Evolutionary conservation across 2,113 vertebrate species (phyloP).

Genomic region (Albula goreensis): DNA sequence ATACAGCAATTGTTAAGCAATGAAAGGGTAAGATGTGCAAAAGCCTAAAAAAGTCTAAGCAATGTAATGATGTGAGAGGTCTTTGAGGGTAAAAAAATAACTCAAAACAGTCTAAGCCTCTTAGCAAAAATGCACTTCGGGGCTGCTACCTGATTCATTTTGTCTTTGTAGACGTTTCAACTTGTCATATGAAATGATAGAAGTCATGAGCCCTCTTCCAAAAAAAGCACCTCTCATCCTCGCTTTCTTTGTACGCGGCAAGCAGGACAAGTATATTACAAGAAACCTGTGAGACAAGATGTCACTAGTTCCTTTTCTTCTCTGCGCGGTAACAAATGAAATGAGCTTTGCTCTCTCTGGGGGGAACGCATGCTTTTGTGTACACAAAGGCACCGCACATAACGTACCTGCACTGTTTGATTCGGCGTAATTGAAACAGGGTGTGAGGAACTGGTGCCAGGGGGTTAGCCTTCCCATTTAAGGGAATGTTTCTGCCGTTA

Average conservation of each 20-base stretch:
- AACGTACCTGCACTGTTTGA: constrained; percentile 74
- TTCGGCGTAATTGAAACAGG: constrained; percentile 75
- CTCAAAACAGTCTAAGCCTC: constrained; percentile 32
- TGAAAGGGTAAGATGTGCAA: background rate
- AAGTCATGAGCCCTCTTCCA: constrained; percentile 47
- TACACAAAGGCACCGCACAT: constrained; percentile 17
- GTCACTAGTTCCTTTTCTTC: constrained; percentile 49
- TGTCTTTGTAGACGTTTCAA: constrained; percentile 64
- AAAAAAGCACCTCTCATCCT: constrained; percentile 57
- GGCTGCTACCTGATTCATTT: constrained; percentile 15
- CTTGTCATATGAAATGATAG: constrained; percentile 60
- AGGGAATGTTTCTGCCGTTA: constrained; percentile 74
- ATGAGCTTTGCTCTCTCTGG: constrained; percentile 50
- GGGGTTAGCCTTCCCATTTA: constrained; percentile 69
- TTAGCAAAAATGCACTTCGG: constrained; percentile 51
- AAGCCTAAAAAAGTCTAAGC: background rate
- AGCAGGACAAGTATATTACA: constrained; percentile 51
- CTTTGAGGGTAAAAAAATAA: constrained; percentile 7
- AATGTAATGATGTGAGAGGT: background rate
- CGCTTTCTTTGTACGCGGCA: constrained; percentile 45
- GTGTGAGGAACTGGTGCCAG: constrained; percentile 62
- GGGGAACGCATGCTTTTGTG: constrained; percentile 38
- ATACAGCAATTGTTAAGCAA: background rate
- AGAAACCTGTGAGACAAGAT: constrained; percentile 57
- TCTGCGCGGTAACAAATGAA: constrained; percentile 58